phyloP scores from a whole-genome alignment of 2,113 vertebrate species.

The Vidua macroura region DNA sequence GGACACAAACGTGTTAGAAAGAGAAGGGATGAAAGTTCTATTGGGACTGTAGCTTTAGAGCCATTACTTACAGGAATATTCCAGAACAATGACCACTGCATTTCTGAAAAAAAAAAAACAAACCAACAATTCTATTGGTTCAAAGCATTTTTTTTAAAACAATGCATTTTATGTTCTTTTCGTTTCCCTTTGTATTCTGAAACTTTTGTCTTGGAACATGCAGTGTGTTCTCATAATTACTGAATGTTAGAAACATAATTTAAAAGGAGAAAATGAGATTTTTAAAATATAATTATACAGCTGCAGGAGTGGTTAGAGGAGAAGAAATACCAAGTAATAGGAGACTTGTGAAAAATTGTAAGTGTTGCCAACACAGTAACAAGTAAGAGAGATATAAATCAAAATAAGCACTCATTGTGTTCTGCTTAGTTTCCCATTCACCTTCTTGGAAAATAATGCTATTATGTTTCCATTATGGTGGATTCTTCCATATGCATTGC shows the following conservation, averaged over 20 bases:
- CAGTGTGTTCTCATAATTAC: neutral
- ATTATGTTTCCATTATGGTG: neutral
- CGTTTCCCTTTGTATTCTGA: neutral
- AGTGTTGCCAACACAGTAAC: neutral
- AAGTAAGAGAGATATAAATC: neutral
- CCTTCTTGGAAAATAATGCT: neutral
- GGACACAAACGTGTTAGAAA: neutral
- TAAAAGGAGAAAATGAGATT: neutral
- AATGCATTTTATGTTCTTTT: neutral
- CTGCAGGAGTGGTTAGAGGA: neutral
- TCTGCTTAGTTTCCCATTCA: neutral
- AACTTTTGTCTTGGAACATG: neutral
- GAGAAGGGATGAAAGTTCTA: neutral
- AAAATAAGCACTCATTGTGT: neutral
- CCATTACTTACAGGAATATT: neutral
- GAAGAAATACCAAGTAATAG: neutral
- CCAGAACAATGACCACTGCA: neutral
- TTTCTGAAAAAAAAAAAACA: neutral
- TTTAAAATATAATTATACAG: neutral
- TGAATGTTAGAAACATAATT: neutral
- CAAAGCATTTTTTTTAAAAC: neutral
- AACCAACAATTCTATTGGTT: neutral
- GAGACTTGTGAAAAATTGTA: neutral
- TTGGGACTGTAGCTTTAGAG: neutral
- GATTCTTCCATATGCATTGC: neutral